Base-by-base conservation (phyloP, 2,888 invertebrate genomes). In the Parapristionchus giblindavisi region DNA sequence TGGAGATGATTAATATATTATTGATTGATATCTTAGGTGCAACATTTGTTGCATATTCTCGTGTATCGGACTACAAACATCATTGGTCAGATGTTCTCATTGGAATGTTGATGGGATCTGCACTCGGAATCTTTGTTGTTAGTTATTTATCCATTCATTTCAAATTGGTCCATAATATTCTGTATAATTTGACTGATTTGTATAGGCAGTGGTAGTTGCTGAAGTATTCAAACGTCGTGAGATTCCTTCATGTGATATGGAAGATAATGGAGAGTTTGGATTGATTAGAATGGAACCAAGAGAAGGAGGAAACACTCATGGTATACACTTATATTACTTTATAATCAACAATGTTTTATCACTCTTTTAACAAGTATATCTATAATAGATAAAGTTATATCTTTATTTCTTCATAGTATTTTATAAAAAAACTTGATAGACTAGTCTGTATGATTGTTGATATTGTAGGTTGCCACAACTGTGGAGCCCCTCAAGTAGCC, bases 71-170 rank as follows among this genome's bases (percentile, higher is more conserved):
- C 79, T 85, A 84, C 91, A 97, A 97, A 89, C 97, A 98, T 89
- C 97, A 98, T 88, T 96, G 96, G 94, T 95, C 94, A 86, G 98
- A 98, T 89, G 97, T 97, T 2, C 90, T 97, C 40, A 92, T 92
- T 71, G 98, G 98, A 0, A 88, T 88, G 32, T 74, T 90, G 51
- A 88, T 91, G 77, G 91, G 91, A 51, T 60, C 79, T 61, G 77
- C 77, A 14, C 79, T 83, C 48, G 83, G 83, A 36, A 78, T 82
- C 24, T 83, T 82, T 40, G 81, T 81, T 2, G 79, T 78, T 63
- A 11, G 77, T 51, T 70, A 11, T 38, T 0, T 36, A n/a, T 61
- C 34, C 17, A 38, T 0, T 8, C 2, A n/a, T n/a, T n/a, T n/a
- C n/a, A n/a, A n/a, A n/a, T n/a, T n/a, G n/a, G n/a, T n/a, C n/a